Conservation (phyloP, 2,888 invertebrate species). For the Drosophila seclusa region DNA sequence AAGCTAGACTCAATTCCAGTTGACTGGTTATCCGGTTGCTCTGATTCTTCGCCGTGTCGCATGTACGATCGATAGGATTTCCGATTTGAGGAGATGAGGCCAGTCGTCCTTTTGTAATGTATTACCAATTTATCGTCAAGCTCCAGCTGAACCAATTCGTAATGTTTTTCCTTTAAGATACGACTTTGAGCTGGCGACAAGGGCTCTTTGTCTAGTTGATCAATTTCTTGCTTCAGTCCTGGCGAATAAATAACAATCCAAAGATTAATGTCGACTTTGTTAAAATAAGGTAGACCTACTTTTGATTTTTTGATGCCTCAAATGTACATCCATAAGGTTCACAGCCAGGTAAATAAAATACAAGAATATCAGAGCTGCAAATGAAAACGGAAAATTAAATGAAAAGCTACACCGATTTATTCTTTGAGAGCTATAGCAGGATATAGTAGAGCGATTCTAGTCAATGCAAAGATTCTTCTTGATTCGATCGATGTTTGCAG, state of each 20-base stretch:
- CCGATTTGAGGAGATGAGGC: not conserved
- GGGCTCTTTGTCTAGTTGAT: not conserved
- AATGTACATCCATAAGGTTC: slow-evolving; percentile 36
- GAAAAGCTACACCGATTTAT: not conserved
- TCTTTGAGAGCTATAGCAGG: no score
- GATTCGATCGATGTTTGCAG: no score
- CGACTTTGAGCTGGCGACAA: not conserved
- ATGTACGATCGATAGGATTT: not conserved
- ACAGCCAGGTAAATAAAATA: slow-evolving; percentile 41
- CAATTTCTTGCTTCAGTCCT: not conserved
- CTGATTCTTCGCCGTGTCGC: not conserved
- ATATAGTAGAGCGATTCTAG: no score
- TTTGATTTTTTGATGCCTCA: slow-evolving; percentile 26
- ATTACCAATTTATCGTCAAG: slow-evolving; percentile 3
- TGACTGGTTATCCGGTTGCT: not conserved
- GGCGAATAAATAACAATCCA: not conserved
- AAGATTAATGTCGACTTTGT: no score
- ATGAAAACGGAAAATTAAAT: not conserved
- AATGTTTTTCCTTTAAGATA: not conserved
- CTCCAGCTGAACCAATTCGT: slow-evolving; percentile 7
- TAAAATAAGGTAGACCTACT: slow-evolving; percentile 23
- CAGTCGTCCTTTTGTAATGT: not conserved
- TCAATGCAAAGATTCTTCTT: no score
- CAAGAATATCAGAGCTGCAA: slow-evolving; percentile 25
- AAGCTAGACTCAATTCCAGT: slow-evolving; percentile 7